Evolutionary conservation across 2,888 invertebrate species (phyloP).

Genomic region (Trypoxylon attenuatum): DNA sequence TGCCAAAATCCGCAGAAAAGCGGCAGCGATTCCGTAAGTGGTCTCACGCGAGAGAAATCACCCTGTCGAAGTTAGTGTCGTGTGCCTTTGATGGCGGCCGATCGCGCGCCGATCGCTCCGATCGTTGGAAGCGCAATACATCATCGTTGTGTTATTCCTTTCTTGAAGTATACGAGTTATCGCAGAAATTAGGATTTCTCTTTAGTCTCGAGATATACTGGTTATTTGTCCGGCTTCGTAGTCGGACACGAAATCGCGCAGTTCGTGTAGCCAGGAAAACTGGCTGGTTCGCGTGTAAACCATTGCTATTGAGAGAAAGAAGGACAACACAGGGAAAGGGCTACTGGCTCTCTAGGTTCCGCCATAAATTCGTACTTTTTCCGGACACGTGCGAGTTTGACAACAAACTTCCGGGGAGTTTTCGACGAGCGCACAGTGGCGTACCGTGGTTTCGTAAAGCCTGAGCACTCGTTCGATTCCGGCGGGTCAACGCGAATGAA

Average conservation of each 20-base stretch:
- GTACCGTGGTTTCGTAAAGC: conserved; percentile 45
- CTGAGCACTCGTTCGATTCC: conserved; percentile 18
- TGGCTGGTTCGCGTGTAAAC: not conserved
- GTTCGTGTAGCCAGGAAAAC: not conserved
- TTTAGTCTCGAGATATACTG: not conserved
- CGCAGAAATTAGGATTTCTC: not conserved
- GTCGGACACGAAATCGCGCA: not conserved
- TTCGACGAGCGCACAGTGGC: conserved; percentile 62
- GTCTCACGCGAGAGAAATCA: not conserved
- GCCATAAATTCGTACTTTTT: conserved; percentile 30
- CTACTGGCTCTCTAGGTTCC: not conserved
- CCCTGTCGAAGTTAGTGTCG: not conserved
- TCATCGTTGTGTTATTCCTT: not conserved
- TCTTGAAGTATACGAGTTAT: no score
- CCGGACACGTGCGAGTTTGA: conserved; percentile 67
- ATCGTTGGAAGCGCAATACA: not conserved
- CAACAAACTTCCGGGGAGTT: conserved; percentile 67
- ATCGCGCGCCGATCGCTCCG: not conserved
- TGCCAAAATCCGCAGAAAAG: no score
- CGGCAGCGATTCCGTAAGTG: no score
- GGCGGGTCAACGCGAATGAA: not conserved
- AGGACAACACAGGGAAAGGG: not conserved
- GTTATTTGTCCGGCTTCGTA: not conserved
- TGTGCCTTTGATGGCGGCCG: not conserved
- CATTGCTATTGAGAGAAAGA: not conserved